Evolutionary conservation across 2,888 invertebrate genomes (phyloP).

Genomic region (Agrypnus murinus): DNA sequence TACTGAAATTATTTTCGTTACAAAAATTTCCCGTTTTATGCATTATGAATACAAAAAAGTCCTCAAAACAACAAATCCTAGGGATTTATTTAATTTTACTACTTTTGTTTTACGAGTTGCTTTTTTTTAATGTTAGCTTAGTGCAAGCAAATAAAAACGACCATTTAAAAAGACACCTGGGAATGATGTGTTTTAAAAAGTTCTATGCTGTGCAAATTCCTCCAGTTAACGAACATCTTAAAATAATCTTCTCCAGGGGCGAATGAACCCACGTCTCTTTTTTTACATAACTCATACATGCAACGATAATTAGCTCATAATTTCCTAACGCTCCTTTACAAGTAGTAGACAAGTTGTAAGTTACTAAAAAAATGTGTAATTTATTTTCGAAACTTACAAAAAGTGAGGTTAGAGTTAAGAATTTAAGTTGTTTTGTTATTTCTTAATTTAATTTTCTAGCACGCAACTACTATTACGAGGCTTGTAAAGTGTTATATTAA

Average conservation of each 20-base stretch:
- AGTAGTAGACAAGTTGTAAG: constrained; percentile 7
- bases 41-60: constrained; percentile 10
- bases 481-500: too few species aligned
- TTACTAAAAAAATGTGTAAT: too few species aligned
- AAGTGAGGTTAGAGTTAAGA: too few species aligned
- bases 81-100: constrained; percentile 31
- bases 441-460: too few species aligned
- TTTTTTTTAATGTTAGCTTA: constrained; percentile 11
- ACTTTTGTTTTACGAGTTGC: constrained; percentile 23
- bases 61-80: background rate
- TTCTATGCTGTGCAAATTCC: constrained; percentile 34
- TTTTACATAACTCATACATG: constrained; percentile 23
- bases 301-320: constrained; percentile 22
- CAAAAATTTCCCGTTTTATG: background rate
- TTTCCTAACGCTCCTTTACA: background rate
- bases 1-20: too few species aligned
- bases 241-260: constrained; percentile 35
- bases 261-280: constrained; percentile 27
- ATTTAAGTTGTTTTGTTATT: too few species aligned
- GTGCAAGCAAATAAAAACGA: constrained; percentile 32
- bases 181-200: constrained; percentile 28
- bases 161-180: constrained; percentile 31
- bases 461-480: too few species aligned
- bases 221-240: constrained; percentile 22
- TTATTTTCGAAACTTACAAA: too few species aligned